Conservation (phyloP, 2,888 invertebrate genomes). For the Dolichomitus sp. region DNA sequence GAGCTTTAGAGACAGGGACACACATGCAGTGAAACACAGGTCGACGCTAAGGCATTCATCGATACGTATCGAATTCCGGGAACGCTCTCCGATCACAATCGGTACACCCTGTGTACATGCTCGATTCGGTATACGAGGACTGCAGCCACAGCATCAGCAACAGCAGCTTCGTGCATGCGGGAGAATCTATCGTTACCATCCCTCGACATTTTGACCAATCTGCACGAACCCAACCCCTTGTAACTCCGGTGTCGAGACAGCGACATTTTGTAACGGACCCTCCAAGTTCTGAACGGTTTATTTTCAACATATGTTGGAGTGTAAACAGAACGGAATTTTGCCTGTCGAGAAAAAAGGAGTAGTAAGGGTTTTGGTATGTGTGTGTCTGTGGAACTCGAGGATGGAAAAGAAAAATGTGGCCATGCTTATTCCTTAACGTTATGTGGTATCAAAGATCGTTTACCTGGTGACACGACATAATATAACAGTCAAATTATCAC, state of each 20-base stretch:
- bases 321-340: not conserved
- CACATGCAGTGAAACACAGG: constrained; percentile 22
- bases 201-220: constrained; percentile 56
- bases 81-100: constrained; percentile 59
- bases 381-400: not conserved
- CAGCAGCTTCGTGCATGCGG: constrained; percentile 40
- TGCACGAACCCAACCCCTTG: constrained; percentile 33
- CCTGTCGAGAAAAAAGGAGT: not conserved
- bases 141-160: constrained; percentile 17
- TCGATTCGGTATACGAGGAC: constrained; percentile 45
- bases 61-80: constrained; percentile 65
- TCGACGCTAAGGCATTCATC: constrained; percentile 39
- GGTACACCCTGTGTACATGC: constrained; percentile 48
- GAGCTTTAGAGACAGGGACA: constrained; percentile 41
- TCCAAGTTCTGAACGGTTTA: constrained; percentile 13
- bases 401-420: not conserved
- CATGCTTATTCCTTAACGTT: too few relatives aligned
- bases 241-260: constrained; percentile 32
- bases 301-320: constrained; percentile 6
- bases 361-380: not conserved
- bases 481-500: too few relatives aligned
- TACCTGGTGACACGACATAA: too few relatives aligned
- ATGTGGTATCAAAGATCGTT: too few relatives aligned
- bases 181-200: constrained; percentile 49
- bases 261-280: constrained; percentile 57